phyloP scores from a whole-genome alignment of 2,888 invertebrate genomes.

The Macropis europaea region DNA sequence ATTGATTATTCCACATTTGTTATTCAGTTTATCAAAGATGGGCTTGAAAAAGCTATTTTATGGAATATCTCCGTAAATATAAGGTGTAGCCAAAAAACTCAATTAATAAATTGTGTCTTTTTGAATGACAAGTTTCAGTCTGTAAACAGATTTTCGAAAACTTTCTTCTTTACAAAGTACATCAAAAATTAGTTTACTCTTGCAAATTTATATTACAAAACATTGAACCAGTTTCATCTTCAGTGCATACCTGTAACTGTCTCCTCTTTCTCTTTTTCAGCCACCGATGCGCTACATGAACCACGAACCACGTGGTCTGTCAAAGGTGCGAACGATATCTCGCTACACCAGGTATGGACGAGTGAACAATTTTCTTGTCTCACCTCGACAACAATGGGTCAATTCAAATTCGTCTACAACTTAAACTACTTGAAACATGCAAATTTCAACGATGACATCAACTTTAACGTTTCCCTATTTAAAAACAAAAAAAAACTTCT shows the following conservation, averaged over 20 bases:
- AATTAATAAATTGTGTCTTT: no score
- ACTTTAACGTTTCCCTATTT: neutral
- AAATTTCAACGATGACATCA: constrained; percentile 2
- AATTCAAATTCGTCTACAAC: constrained; percentile 27
- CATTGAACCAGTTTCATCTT: no score
- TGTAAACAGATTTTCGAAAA: neutral
- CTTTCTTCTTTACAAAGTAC: no score
- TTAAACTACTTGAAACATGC: constrained; percentile 19
- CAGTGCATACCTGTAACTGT: no score
- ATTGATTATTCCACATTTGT: no score
- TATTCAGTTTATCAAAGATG: no score
- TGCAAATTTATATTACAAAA: no score
- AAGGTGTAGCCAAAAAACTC: no score
- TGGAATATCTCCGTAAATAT: no score
- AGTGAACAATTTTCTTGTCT: constrained; percentile 8
- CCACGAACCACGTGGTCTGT: neutral
- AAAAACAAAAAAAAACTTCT: no score
- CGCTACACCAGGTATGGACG: neutral
- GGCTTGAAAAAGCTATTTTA: no score
- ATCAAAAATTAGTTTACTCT: no score
- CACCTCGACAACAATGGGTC: constrained; percentile 14
- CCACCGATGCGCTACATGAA: neutral
- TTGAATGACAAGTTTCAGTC: neutral
- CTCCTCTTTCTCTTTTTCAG: constrained; percentile 36
- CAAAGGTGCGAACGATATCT: neutral